Conservation (phyloP, 1,140 invertebrate genomes). For the Onthophagus taurus region DNA sequence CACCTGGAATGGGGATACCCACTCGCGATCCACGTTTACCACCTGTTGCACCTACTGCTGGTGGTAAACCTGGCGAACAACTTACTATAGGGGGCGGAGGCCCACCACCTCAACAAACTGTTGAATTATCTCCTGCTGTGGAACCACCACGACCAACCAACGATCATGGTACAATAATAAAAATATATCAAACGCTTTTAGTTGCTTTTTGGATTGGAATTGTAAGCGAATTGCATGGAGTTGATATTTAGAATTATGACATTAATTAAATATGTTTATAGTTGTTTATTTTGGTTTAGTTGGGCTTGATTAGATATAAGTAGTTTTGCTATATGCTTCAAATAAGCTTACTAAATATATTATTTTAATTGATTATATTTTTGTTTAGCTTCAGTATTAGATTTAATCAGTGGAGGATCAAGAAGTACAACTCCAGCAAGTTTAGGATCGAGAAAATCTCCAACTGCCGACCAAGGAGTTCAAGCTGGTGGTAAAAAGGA, state of each 20-base stretch:
- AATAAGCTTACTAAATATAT: too few relatives aligned
- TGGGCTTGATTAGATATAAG: too few relatives aligned
- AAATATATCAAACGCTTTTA: too few relatives aligned
- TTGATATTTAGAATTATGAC: too few relatives aligned
- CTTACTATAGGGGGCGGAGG: conserved; percentile 43
- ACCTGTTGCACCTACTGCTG: too few relatives aligned
- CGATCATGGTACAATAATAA: conserved; percentile 46
- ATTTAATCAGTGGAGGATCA: conserved; percentile 57
- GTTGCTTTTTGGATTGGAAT: too few relatives aligned
- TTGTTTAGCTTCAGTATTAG: conserved; percentile 55
- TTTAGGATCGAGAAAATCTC: conserved; percentile 60
- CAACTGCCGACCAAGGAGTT: conserved; percentile 72
- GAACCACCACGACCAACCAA: conserved; percentile 26
- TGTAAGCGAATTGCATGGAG: too few relatives aligned
- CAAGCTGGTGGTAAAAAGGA: conserved; percentile 42
- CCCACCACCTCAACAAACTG: conserved; percentile 26
- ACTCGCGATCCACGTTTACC: conserved; percentile 39
- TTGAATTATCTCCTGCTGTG: conserved; percentile 27
- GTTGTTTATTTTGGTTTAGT: too few relatives aligned
- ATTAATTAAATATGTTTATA: too few relatives aligned
- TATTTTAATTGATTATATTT: too few relatives aligned
- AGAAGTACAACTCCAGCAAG: conserved; percentile 67
- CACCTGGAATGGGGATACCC: conserved; percentile 48
- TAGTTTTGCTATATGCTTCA: too few relatives aligned
- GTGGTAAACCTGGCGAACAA: conserved; percentile 69